Evolutionary conservation across 2,888 invertebrate genomes (phyloP), one percentile per base, ranked within the genome.

Genomic region (Gari tellinella): DNA sequence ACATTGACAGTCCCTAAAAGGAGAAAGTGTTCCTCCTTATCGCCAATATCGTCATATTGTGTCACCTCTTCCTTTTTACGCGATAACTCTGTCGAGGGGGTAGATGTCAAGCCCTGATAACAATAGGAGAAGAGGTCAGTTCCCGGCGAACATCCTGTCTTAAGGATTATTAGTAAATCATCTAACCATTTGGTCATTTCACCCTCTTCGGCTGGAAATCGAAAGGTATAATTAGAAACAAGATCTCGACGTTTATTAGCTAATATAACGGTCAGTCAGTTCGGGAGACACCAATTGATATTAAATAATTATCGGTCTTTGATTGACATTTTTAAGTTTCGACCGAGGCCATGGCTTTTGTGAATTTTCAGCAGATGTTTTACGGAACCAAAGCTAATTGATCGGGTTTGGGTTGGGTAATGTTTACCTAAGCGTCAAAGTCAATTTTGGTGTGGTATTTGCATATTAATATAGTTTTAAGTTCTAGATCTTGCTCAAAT

Each of bases 91-190:
- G 4, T 31, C 10, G 4, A 7, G 5, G 10, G 31, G 31, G 31
- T 31, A 31, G 63, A 55, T 73, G 73, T 73, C 73, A 73, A 49
- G 63, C 43, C 19, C 23, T 49, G 25, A 53, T 49, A 41, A 60
- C 67, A 67, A 73, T 67, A 58, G 67, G 61, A 64, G 67, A 58
- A 73, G 60, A 60, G 73, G 73, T 73, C 68, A 68, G 43, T 49
- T 48, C 40, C 49, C 48, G 46, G 48, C 45, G 43, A 38, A 45
- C 56, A 67, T 49, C 60, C 63, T 48, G 63, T 60, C 57, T 60
- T 25, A 38, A 60, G 67, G 60, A 41, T 60, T 55, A 64, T 67
- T 60, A 68, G 45, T 57, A 26, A 53, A 48, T 70, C 70, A 60
- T 58, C 52, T 64, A 57, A 49, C 57, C 38, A 57, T 65, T 43